Evolutionary conservation across 2,888 invertebrate species (phyloP).

Genomic region (Amiota communis): DNA sequence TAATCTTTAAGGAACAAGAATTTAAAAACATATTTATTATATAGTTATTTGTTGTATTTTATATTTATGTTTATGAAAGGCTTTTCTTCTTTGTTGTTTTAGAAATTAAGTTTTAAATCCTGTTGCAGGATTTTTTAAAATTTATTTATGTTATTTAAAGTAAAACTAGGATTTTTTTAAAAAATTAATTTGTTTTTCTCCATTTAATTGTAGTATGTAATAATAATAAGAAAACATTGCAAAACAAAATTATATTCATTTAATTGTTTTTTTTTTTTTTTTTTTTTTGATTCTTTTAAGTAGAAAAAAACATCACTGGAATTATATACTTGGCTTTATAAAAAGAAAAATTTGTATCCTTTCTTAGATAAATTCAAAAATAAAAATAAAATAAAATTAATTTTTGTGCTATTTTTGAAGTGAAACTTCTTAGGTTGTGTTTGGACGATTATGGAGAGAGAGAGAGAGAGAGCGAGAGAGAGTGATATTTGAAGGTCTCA

Average conservation of each 20-base stretch:
- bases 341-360: too few species aligned
- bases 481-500: too few species aligned
- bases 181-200: too few species aligned
- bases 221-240: slow-evolving; percentile 3
- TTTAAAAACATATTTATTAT: slow-evolving; percentile 43
- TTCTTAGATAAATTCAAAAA: too few species aligned
- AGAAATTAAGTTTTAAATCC: slow-evolving; percentile 61
- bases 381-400: neutral
- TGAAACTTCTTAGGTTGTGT: too few species aligned
- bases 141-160: slow-evolving; percentile 11
- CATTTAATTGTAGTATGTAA: neutral
- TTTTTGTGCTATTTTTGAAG: slow-evolving; percentile 15
- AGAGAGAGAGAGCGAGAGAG: too few species aligned
- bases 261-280: slow-evolving; percentile 17
- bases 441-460: too few species aligned
- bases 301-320: slow-evolving; percentile 23
- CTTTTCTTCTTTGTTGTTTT: slow-evolving; percentile 29
- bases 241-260: slow-evolving; percentile 9
- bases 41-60: neutral
- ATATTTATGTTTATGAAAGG: slow-evolving; percentile 38
- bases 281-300: slow-evolving; percentile 26
- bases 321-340: neutral
- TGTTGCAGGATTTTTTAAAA: slow-evolving; percentile 59
- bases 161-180: slow-evolving; percentile 12
- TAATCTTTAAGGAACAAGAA: slow-evolving; percentile 47